Evolutionary conservation across 2,113 vertebrate species (phyloP).

Genomic region (Hoplias malabaricus): DNA sequence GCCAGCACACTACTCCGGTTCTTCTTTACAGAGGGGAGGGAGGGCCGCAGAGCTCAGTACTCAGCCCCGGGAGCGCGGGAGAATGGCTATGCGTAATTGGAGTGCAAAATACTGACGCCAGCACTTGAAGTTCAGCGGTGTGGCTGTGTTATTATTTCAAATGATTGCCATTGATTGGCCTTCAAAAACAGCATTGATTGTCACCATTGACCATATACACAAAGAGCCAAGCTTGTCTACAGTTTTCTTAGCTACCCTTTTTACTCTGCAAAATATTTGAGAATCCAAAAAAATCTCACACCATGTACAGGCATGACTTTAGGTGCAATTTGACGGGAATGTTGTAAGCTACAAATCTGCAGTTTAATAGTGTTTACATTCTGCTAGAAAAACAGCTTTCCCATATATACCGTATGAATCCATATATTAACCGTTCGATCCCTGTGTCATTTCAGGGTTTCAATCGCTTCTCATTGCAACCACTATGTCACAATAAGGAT

Average conservation of each 20-base stretch:
- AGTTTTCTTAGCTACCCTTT: not conserved
- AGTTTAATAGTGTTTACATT: too few species aligned
- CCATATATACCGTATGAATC: too few species aligned
- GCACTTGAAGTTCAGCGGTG: constrained; percentile 11
- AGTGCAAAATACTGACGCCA: not conserved
- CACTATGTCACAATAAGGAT: too few species aligned
- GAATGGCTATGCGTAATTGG: constrained; percentile 1
- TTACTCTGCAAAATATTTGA: not conserved
- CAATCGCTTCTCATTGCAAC: too few species aligned
- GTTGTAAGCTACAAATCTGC: constrained; percentile 20
- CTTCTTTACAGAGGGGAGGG: not conserved
- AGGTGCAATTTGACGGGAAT: not conserved
- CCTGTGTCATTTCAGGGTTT: too few species aligned
- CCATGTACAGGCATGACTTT: not conserved
- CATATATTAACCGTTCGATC: too few species aligned
- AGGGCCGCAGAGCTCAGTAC: not conserved
- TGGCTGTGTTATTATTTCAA: constrained; percentile 29
- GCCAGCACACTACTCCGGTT: constrained; percentile 26
- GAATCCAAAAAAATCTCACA: not conserved
- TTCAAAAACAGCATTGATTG: constrained; percentile 37
- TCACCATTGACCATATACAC: constrained; percentile 32
- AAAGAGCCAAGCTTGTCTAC: constrained; percentile 16
- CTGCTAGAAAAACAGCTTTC: constrained; percentile 3
- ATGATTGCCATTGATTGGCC: constrained; percentile 33
- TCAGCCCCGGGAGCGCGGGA: not conserved